Conservation (phyloP, 1,140 invertebrate genomes). For the Drosophila ambigua region DNA sequence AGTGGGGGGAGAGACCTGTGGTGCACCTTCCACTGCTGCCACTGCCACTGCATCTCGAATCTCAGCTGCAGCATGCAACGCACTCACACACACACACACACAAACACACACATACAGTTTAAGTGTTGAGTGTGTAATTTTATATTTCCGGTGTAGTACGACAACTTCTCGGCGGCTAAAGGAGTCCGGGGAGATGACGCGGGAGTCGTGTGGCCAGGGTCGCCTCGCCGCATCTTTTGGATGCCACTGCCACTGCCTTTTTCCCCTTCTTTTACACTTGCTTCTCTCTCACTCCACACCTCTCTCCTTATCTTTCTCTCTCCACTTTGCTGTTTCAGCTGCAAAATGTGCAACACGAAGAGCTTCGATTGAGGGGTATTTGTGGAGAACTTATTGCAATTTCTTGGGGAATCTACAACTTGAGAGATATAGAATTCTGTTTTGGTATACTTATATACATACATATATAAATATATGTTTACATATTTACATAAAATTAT, state of each 20-base stretch:
- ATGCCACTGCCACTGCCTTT: constrained; percentile 39
- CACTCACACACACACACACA: constrained; percentile 23
- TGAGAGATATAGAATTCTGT: no score
- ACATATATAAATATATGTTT: no score
- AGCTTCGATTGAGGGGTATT: constrained; percentile 10
- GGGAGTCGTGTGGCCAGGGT: constrained; percentile 45
- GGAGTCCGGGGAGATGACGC: no score
- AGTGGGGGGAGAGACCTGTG: no score
- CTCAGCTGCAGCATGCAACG: constrained; percentile 74
- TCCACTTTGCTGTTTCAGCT: constrained; percentile 71
- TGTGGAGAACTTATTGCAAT: no score
- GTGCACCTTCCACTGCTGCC: constrained; percentile 1
- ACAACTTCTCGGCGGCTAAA: constrained; percentile 47
- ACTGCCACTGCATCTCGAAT: constrained; percentile 56
- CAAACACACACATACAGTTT: constrained; percentile 56
- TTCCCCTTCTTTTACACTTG: constrained; percentile 48
- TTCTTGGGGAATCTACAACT: no score
- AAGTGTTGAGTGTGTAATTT: constrained; percentile 82
- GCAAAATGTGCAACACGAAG: constrained; percentile 67
- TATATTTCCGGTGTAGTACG: constrained; percentile 82
- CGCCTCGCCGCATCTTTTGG: constrained; percentile 47
- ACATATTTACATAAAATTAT: no score
- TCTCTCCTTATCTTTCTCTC: background rate
- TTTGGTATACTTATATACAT: no score
- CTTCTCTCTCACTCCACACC: background rate